Percentiles rank a stretch among this genome's conserved stretches.
Conservation (phyloP, 1,140 invertebrate genomes). For the Trichonephila clavata region DNA sequence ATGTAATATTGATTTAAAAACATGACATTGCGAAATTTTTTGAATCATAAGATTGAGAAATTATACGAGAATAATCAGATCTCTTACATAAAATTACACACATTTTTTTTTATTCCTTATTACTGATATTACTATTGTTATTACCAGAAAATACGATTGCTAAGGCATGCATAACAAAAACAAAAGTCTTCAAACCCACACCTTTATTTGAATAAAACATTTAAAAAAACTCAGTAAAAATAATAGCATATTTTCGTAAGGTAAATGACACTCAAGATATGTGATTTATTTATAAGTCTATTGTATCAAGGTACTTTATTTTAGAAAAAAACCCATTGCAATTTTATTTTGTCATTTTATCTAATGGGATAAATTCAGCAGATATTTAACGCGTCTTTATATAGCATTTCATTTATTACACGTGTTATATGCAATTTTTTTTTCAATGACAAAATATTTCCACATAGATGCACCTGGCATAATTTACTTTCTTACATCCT, state of each 20-base stretch:
- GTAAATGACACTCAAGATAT: background rate
- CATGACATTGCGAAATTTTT: too few species aligned
- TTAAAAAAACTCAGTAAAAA: background rate
- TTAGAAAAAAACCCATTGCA: background rate
- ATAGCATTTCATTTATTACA: background rate
- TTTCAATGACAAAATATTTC: slow-evolving; percentile 6
- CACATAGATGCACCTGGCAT: background rate
- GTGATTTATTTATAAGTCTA: background rate
- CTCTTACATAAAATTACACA: too few species aligned
- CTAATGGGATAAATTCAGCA: background rate
- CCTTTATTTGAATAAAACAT: too few species aligned
- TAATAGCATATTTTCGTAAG: background rate
- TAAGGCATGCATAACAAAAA: too few species aligned
- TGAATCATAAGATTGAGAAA: too few species aligned
- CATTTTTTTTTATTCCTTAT: too few species aligned
- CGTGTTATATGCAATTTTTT: background rate
- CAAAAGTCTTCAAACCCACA: too few species aligned
- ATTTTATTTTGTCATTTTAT: background rate
- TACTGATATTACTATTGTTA: too few species aligned
- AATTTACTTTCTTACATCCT: background rate
- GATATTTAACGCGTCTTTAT: background rate
- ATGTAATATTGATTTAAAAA: too few species aligned
- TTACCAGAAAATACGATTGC: too few species aligned
- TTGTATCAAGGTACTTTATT: background rate
- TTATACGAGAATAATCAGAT: too few species aligned